These are phyloP conservation scores for Ganaspis sp. DNA, from an alignment of 1,140 invertebrate species.

Conservation along the genomic window DNA sequence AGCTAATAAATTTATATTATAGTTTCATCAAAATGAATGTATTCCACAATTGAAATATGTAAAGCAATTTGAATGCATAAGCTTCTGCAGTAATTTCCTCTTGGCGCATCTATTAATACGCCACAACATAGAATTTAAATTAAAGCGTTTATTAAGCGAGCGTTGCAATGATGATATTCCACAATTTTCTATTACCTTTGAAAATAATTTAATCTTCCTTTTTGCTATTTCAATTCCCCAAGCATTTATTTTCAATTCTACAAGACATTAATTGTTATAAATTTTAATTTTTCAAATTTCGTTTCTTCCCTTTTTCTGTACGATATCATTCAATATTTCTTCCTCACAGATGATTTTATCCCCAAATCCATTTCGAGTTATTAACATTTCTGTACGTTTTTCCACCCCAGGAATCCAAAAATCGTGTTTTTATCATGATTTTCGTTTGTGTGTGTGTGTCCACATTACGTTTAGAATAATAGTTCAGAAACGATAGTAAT, in stretches of 20 bases:
- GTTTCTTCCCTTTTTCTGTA: too few relatives aligned
- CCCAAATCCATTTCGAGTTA: too few relatives aligned
- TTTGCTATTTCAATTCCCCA: background rate
- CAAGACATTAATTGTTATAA: background rate
- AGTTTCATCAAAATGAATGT: conserved; percentile 6
- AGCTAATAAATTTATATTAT: conserved; percentile 18
- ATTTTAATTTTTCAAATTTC: background rate
- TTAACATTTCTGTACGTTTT: too few relatives aligned
- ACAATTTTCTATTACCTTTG: background rate
- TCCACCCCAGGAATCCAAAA: too few relatives aligned
- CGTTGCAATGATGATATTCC: background rate
- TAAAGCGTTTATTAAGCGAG: conserved; percentile 5
- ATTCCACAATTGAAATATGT: conserved; percentile 21
- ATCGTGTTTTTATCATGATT: too few relatives aligned
- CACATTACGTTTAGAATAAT: too few relatives aligned
- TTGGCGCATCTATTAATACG: conserved; percentile 5
- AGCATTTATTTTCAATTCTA: conserved; percentile 5
- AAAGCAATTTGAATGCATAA: conserved; percentile 18
- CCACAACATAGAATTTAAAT: background rate
- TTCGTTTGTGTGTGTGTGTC: too few relatives aligned
- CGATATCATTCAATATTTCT: background rate
- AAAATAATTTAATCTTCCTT: conserved; percentile 11
- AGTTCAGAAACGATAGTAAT: too few relatives aligned
- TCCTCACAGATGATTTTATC: background rate
- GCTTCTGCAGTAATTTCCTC: conserved; percentile 13